phyloP scores from a whole-genome alignment of 2,797 vertebrate genomes.

The Typhlichthys eigenmanni region DNA sequence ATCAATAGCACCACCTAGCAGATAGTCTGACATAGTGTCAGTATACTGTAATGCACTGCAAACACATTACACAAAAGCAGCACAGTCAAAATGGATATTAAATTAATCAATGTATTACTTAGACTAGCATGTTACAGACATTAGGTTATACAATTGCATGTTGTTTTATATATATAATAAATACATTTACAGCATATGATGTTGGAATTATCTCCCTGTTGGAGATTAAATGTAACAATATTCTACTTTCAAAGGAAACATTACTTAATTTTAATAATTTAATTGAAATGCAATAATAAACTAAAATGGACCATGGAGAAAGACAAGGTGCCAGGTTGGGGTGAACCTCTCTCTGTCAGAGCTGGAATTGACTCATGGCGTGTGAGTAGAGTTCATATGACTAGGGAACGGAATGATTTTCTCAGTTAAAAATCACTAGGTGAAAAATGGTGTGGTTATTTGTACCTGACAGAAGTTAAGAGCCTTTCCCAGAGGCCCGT shows the following conservation, averaged over 20 bases:
- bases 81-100: too few species aligned
- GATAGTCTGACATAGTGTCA: constrained; percentile 48
- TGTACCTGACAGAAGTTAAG: constrained; percentile 88
- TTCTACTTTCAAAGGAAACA: too few species aligned
- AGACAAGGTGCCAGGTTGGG: constrained; percentile 28
- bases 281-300: constrained; percentile 1
- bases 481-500: constrained; percentile 80
- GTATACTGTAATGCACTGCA: not conserved
- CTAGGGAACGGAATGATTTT: constrained; percentile 78
- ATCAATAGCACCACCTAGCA: constrained; percentile 82
- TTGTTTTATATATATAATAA: too few species aligned
- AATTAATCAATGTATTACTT: too few species aligned
- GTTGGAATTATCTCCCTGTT: not conserved
- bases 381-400: constrained; percentile 80
- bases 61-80: too few species aligned
- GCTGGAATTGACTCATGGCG: constrained; percentile 76
- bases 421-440: constrained; percentile 79
- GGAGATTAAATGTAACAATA: not conserved
- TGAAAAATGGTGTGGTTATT: constrained; percentile 86
- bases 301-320: constrained; percentile 30
- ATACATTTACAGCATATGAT: not conserved
- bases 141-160: too few species aligned
- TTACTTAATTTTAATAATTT: too few species aligned
- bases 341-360: constrained; percentile 56
- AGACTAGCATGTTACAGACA: too few species aligned